Percentiles rank a stretch among this genome's conserved stretches.
Evolutionary conservation across 2,888 invertebrate species (phyloP).

Genomic region (Leistus spinibarbis): DNA sequence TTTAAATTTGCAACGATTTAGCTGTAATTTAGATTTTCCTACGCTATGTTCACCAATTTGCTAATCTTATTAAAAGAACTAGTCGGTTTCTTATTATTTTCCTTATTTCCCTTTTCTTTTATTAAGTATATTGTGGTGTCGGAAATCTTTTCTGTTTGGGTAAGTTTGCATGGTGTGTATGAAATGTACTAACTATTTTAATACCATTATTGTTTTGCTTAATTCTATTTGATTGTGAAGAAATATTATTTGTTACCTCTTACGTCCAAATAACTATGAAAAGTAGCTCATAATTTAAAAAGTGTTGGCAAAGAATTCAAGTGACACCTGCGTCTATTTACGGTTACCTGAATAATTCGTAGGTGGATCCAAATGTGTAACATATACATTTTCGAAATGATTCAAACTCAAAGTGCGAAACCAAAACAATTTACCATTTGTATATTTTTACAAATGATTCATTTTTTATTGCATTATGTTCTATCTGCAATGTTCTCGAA

Average conservation of each 20-base stretch:
- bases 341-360: conserved; percentile 25
- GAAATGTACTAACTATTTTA: not conserved
- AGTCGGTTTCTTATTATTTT: not conserved
- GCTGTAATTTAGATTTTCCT: not conserved
- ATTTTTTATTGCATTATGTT: conserved; percentile 1
- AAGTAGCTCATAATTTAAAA: conserved; percentile 5
- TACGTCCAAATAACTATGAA: not conserved
- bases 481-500: not conserved
- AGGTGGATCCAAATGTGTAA: conserved; percentile 20
- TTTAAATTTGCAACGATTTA: too few species aligned
- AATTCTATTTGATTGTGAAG: not conserved
- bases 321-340: conserved; percentile 37
- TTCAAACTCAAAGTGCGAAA: conserved; percentile 24
- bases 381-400: conserved; percentile 23
- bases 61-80: not conserved
- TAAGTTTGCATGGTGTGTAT: not conserved
- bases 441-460: conserved; percentile 34
- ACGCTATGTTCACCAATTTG: not conserved
- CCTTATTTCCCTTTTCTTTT: not conserved
- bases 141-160: not conserved
- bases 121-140: not conserved
- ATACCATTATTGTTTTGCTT: not conserved
- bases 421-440: conserved; percentile 23
- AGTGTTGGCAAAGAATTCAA: conserved; percentile 28
- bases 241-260: not conserved